Evolutionary conservation across 2,113 vertebrate genomes (phyloP).

Genomic region (Heliornis fulica): DNA sequence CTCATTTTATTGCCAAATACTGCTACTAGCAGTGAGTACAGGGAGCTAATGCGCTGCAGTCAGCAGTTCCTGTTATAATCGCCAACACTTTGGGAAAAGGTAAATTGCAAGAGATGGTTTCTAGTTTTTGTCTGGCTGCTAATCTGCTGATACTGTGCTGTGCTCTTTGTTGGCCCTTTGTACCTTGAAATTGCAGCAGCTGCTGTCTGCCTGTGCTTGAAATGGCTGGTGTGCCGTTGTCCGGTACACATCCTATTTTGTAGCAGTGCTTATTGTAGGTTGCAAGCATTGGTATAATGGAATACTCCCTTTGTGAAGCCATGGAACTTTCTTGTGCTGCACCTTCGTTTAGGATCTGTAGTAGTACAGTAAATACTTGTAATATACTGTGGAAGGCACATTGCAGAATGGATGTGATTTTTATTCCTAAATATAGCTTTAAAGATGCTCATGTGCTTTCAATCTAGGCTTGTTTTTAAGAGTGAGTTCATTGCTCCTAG

Average conservation of each 20-base stretch:
- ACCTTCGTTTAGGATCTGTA: not conserved
- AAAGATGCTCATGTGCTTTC: not conserved
- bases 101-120: not conserved
- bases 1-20: not conserved
- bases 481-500: not conserved
- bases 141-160: not conserved
- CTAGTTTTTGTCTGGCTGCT: not conserved
- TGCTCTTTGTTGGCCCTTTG: not conserved
- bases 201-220: not conserved
- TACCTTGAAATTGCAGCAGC: not conserved
- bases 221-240: not conserved
- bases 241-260: fast-evolving
- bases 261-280: not conserved
- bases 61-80: not conserved
- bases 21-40: not conserved
- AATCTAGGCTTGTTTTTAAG: not conserved
- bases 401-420: not conserved
- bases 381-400: not conserved
- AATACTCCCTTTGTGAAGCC: not conserved
- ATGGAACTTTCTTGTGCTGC: not conserved
- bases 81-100: not conserved
- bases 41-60: not conserved
- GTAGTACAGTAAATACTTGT: not conserved
- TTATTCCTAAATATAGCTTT: not conserved
- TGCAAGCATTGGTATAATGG: not conserved